Evolutionary conservation across 2,888 invertebrate species (phyloP), one percentile per base, ranked within the genome.

Genomic region (Mythimna albipuncta): DNA sequence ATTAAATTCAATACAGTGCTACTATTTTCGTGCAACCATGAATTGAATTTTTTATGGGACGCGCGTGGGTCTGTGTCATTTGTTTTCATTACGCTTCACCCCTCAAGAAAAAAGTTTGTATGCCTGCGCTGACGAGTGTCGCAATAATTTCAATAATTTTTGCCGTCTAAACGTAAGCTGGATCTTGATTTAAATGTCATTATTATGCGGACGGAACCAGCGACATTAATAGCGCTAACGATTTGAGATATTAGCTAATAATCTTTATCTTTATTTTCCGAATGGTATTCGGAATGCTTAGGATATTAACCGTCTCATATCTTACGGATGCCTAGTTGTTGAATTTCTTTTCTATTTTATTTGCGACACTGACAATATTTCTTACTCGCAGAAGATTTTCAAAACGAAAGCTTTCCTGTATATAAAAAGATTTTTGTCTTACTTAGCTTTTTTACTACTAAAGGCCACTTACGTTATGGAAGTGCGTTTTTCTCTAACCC

Each of bases 41-140:
- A 95, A 94, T 94, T 94, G 89, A 91, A 90, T 94, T 93, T 95
- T 95, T 95, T 95, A 96, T 93, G 92, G 85, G 90, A 88, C 91
- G 86, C 94, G 92, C 92, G 93, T 93, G 93, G 90, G 86, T 72
- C 82, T 74, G 81, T 93, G 94, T 94, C 95, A 93, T 96, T 95
- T 95, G 94, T 96, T 95, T 96, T 94, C 95, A 95, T 95, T 95
- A 95, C 80, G 69, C 69, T 76, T 81, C 85, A 86, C 88, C 90
- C 92, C 92, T 91, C 89, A 82, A 83, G 89, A 91, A 92, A 91
- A 89, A 88, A 79, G 84, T 86, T 81, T 77, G 82, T 85, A 75
- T 77, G 82, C 77, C 72, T 80, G 75, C 79, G 26, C 55, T 64
- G 75, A 64, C 70, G 69, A 77, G 84, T 81, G 83, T 79, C 76